phyloP scores from a whole-genome alignment of 2,888 invertebrate genomes.

The Acanthacorydalis orientalis region DNA sequence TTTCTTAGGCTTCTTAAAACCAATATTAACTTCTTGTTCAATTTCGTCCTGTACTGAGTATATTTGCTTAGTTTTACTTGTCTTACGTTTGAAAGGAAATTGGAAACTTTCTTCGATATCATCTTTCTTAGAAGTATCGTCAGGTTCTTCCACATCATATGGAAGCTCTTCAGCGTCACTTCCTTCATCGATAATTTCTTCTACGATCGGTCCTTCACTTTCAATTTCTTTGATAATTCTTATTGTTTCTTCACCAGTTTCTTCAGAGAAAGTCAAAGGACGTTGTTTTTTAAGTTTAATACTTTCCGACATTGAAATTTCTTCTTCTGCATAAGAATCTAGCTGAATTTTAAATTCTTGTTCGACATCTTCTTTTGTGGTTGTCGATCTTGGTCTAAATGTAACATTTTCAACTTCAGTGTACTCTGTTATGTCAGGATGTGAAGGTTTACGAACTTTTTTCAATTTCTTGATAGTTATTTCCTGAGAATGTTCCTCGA shows the following conservation, averaged over 20 bases:
- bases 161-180: constrained; percentile 35
- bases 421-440: constrained; percentile 50
- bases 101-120: constrained; percentile 32
- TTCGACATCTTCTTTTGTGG: constrained; percentile 73
- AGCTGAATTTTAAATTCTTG: constrained; percentile 78
- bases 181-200: constrained; percentile 49
- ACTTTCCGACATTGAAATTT: constrained; percentile 72
- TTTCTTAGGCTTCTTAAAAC: constrained; percentile 29
- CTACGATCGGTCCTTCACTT: constrained; percentile 38
- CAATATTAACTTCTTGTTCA: constrained; percentile 39
- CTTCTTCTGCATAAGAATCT: constrained; percentile 75
- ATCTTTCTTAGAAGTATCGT: constrained; percentile 37
- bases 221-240: constrained; percentile 47
- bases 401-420: constrained; percentile 64
- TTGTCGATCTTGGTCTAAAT: constrained; percentile 57
- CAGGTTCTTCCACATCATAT: constrained; percentile 31
- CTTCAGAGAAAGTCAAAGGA: constrained; percentile 58
- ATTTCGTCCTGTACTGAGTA: constrained; percentile 45
- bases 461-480: constrained; percentile 59
- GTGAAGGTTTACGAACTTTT: constrained; percentile 42
- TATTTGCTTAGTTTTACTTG: constrained; percentile 24
- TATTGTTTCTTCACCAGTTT: constrained; percentile 59
- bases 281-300: constrained; percentile 60
- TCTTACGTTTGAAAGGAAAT: constrained; percentile 30
- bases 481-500: constrained; percentile 45